These are phyloP conservation scores for Diaphora mendica DNA, from an alignment of 2,888 invertebrate genomes.

Conservation along the genomic window DNA sequence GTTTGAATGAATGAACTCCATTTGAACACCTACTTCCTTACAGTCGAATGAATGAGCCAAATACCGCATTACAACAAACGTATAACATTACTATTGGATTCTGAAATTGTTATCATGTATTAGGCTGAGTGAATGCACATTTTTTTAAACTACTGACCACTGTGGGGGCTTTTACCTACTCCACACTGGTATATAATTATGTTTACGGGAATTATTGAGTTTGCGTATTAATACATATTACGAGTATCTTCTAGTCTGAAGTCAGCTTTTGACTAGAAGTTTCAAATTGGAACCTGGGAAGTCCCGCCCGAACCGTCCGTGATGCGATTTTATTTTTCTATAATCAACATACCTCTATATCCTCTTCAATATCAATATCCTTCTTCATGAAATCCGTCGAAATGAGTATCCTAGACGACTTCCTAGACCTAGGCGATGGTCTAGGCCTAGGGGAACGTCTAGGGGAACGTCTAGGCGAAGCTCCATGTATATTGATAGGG, in stretches of 20 bases:
- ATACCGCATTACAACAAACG: background rate
- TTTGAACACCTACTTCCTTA: background rate
- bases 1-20: background rate
- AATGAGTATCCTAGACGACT: slow-evolving; percentile 52
- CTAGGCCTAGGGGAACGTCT: slow-evolving; percentile 41
- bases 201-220: too few species aligned
- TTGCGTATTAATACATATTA: too few species aligned
- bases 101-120: background rate
- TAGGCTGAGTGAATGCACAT: background rate
- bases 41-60: background rate
- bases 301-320: too few species aligned
- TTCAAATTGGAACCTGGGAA: too few species aligned
- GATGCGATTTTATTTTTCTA: too few species aligned
- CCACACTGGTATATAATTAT: too few species aligned
- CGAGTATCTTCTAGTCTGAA: too few species aligned
- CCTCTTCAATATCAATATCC: slow-evolving; percentile 66
- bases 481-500: slow-evolving; percentile 19
- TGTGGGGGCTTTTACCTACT: too few species aligned
- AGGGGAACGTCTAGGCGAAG: slow-evolving; percentile 36
- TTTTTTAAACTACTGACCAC: background rate
- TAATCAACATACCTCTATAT: slow-evolving; percentile 65
- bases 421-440: slow-evolving; percentile 38
- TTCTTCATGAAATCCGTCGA: slow-evolving; percentile 70
- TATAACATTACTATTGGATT: background rate
- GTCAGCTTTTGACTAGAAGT: too few species aligned